Evolutionary conservation across 2,888 invertebrate genomes (phyloP), one percentile per base, ranked within the genome.

Genomic region (Beris chalybata): DNA sequence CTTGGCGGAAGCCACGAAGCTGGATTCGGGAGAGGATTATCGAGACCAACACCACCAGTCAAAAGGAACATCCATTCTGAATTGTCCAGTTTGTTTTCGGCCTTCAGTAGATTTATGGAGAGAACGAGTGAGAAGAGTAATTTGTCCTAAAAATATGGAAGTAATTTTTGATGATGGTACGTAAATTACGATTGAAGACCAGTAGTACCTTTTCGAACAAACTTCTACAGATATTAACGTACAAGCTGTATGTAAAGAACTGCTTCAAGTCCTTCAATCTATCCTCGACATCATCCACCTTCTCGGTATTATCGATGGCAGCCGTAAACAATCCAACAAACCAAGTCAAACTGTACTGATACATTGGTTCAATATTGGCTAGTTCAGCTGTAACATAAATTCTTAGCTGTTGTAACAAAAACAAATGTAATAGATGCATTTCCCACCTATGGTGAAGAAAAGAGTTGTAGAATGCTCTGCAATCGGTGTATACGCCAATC

Each of bases 321-420:
- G 88, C 83, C 73, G 89, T 89, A 79, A 92, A 97, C 32, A 97
- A 83, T 72, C 91, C 90, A 74, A 97, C 92, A 79, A 95, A 97
- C 97, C 97, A 97, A 3, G 87, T 87, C 73, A 97, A 82, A 0
- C 96, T 96, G 79, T 96, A 97, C 78, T 97, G 96, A 80, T 97
- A 97, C 97, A 97, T 97, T 2, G 96, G 95, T 82, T 97, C 96
- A 71, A 97, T 93, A 75, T 92, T 89, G 5, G 94, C 91, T 75
- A 97, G 81, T 67, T 94, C 92, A 67, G 89, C 92, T 47, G 58
- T 71, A 69, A 67, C 38, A 15, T 4, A 15, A 9, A 15, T 11
- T 38, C 50, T 54, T 50, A 43, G 44, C 43, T 9, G 15, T 22
- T 22, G 22, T 22, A 3, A 22, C 22, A 22, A 22, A 22, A 22